Evolutionary conservation across 2,888 invertebrate species (phyloP).

Genomic region (Prosopocoilus inquinatus): DNA sequence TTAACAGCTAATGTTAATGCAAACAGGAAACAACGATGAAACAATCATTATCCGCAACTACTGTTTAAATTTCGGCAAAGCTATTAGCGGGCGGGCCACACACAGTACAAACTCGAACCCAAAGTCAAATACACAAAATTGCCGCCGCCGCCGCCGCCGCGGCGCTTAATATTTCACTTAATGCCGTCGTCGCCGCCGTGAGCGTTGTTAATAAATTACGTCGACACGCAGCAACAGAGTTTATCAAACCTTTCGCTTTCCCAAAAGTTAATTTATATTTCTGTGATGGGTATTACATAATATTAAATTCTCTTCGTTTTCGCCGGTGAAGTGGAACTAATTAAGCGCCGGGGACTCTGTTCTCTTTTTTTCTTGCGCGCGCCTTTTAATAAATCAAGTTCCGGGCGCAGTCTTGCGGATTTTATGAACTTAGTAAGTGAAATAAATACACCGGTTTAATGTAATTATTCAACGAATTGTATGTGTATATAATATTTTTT

Average conservation of each 20-base stretch:
- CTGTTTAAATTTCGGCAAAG: slow-evolving; percentile 35
- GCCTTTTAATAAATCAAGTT: no score
- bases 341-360: no score
- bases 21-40: slow-evolving; percentile 39
- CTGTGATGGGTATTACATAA: background rate
- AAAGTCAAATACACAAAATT: slow-evolving; percentile 36
- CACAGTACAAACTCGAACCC: slow-evolving; percentile 34
- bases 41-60: slow-evolving; percentile 34
- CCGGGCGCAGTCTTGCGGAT: no score
- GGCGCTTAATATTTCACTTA: slow-evolving; percentile 12
- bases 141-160: no score
- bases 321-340: no score
- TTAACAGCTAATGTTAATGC: slow-evolving; percentile 27
- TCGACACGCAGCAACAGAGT: slow-evolving; percentile 2
- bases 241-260: slow-evolving; percentile 1
- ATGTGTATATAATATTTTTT: slow-evolving; percentile 16
- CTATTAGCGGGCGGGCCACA: slow-evolving; percentile 41
- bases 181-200: background rate
- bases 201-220: background rate
- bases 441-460: no score
- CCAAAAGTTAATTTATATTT: background rate
- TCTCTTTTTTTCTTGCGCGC: no score
- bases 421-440: no score
- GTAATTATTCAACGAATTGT: no score
- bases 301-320: background rate